Conservation (phyloP, 2,113 vertebrate species). For the Nettapus auritus region DNA sequence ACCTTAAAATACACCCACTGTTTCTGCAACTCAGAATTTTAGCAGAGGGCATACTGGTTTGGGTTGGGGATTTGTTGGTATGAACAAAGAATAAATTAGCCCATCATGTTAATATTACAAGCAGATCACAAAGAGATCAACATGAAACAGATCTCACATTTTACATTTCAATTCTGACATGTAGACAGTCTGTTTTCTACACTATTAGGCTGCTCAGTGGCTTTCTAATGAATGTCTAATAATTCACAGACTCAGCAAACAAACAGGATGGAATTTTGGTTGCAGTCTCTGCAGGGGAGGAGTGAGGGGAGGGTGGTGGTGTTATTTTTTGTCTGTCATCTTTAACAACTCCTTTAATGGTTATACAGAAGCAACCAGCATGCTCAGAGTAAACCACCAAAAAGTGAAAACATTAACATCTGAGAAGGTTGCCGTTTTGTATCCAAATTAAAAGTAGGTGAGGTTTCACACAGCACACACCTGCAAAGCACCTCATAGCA, state of each 20-base stretch:
- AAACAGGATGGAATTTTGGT: background rate
- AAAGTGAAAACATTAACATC: background rate
- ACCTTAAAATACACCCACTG: background rate
- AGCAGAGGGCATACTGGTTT: background rate
- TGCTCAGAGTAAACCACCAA: background rate
- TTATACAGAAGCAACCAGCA: background rate
- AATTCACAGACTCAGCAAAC: background rate
- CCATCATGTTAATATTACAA: background rate
- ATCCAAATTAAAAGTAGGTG: background rate
- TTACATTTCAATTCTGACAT: background rate
- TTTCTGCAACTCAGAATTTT: background rate
- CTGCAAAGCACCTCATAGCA: background rate
- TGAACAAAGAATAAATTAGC: background rate
- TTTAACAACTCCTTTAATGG: background rate
- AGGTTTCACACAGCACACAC: background rate
- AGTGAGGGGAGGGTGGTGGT: background rate
- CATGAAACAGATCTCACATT: background rate
- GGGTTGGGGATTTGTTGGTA: background rate
- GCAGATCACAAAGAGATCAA: background rate
- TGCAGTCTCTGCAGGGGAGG: background rate
- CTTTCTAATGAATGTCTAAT: constrained; percentile 26
- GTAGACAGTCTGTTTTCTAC: background rate
- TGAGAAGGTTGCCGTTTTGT: background rate
- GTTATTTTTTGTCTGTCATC: background rate
- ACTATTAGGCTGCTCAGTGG: constrained; percentile 19